phyloP scores from a whole-genome alignment of 2,113 vertebrate genomes.

The Pangasianodon gigas region DNA sequence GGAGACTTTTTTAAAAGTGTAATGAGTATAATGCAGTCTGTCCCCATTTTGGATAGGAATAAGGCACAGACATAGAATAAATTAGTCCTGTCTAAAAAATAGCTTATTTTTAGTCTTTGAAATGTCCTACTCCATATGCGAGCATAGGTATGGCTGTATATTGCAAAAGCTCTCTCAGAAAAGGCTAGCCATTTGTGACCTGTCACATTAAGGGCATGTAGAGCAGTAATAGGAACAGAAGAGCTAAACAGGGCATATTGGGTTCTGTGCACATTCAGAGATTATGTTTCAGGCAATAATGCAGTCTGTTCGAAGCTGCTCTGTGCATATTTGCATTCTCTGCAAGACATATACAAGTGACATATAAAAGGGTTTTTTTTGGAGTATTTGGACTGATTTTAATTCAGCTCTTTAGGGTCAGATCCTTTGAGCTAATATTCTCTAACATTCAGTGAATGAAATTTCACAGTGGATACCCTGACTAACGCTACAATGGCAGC shows the following conservation, averaged over 20 bases:
- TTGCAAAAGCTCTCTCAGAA: constrained; percentile 32
- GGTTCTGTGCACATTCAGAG: neutral
- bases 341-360: neutral
- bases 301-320: neutral
- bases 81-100: constrained; percentile 47
- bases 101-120: constrained; percentile 44
- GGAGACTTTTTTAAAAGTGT: constrained; percentile 14
- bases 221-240: constrained; percentile 21
- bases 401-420: constrained; percentile 27
- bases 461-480: constrained; percentile 16
- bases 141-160: neutral
- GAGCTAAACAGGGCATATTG: constrained; percentile 22
- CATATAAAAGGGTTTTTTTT: neutral
- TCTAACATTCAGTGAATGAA: constrained; percentile 30
- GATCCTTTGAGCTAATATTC: constrained; percentile 30
- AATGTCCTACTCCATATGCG: constrained; percentile 25
- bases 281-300: constrained; percentile 1
- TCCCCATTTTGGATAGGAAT: constrained; percentile 45
- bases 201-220: constrained; percentile 23
- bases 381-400: neutral
- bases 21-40: constrained; percentile 36
- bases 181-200: constrained; percentile 36
- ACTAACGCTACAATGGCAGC: constrained; percentile 21
- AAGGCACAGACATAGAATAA: constrained; percentile 37
- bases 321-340: neutral